Percentiles rank a stretch among this genome's conserved stretches.
phyloP scores from a whole-genome alignment of 1,140 invertebrate genomes.

The Meloidogyne chitwoodi region DNA sequence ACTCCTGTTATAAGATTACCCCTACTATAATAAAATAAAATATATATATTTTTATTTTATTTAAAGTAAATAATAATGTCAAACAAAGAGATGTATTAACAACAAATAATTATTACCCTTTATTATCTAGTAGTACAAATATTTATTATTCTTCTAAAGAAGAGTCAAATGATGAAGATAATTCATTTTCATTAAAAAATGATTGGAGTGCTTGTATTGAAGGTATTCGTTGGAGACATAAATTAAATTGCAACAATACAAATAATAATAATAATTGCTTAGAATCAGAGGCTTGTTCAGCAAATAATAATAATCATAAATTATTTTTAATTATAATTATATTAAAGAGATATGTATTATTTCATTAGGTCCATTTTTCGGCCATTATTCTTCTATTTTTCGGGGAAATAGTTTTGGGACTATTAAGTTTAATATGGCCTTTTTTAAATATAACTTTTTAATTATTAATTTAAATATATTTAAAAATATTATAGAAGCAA shows the following conservation, averaged over 20 bases:
- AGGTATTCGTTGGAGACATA: conserved; percentile 19
- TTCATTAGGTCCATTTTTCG: too few relatives aligned
- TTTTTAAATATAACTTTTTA: too few relatives aligned
- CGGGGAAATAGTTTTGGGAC: too few relatives aligned
- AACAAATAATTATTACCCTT: background rate
- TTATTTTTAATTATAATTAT: background rate
- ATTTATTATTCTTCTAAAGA: background rate
- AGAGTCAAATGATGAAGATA: background rate
- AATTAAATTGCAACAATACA: conserved; percentile 22
- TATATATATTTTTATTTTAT: too few relatives aligned
- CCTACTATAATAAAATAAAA: too few relatives aligned
- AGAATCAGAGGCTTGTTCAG: background rate
- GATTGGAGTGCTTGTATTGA: conserved; percentile 28
- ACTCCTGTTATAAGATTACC: too few relatives aligned
- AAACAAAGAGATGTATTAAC: background rate
- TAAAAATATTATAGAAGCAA: conserved; percentile 6
- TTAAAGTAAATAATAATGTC: too few relatives aligned
- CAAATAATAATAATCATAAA: background rate
- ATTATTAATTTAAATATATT: background rate
- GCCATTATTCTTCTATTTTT: too few relatives aligned
- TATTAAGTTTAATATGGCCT: too few relatives aligned
- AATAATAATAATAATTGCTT: background rate
- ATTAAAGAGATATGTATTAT: too few relatives aligned
- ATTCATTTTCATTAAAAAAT: background rate
- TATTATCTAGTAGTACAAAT: too few relatives aligned